Evolutionary conservation across 1,140 invertebrate species (phyloP).

Genomic region (Leptopilina boulardi): DNA sequence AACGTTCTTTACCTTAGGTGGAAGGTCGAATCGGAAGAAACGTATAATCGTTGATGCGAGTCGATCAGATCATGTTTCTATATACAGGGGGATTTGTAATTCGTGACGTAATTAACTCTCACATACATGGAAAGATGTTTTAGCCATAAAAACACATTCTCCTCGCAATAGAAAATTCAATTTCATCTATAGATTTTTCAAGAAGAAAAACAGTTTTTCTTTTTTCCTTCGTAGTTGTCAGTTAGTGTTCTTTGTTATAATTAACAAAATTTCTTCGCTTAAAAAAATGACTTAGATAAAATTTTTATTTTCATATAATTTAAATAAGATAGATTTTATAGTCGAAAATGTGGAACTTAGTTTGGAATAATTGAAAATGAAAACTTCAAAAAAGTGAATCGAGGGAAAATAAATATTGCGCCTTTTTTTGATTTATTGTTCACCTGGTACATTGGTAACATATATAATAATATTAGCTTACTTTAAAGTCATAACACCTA

Average conservation of each 20-base stretch:
- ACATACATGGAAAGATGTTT: conserved; percentile 20
- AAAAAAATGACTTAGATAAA: no score
- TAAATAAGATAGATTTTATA: not conserved
- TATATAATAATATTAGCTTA: conserved; percentile 23
- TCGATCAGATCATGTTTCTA: conserved; percentile 15
- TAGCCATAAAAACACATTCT: conserved; percentile 21
- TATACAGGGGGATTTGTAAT: conserved; percentile 15
- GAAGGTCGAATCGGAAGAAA: conserved; percentile 36
- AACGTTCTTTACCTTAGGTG: conserved; percentile 34
- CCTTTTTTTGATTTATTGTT: conserved; percentile 33
- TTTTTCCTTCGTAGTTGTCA: no score
- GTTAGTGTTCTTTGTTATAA: no score
- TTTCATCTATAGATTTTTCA: conserved; percentile 3
- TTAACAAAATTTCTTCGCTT: no score
- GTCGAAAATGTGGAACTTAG: no score
- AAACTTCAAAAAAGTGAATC: not conserved
- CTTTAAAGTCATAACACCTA: conserved; percentile 43
- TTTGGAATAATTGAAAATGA: not conserved
- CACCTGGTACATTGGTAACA: not conserved
- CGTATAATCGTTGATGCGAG: conserved; percentile 15
- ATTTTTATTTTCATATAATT: no score
- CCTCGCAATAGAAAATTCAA: not conserved
- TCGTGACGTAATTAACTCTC: conserved; percentile 15
- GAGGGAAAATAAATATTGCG: conserved; percentile 13
- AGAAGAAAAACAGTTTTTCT: not conserved